Conservation (phyloP, 2,888 invertebrate genomes). For the Rugalucina vietnamica region DNA sequence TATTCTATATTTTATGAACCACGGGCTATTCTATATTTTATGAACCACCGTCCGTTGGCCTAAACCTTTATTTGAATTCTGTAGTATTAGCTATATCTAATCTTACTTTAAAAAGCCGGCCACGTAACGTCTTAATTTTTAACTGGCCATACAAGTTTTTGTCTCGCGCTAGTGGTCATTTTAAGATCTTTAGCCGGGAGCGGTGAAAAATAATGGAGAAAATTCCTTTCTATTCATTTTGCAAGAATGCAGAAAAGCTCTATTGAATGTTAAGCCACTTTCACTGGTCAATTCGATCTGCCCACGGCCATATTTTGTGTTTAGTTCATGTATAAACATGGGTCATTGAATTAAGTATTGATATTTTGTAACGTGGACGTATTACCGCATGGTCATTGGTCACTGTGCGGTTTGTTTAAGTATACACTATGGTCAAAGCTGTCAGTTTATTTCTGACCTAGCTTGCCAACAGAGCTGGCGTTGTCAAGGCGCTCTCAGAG, state of each 20-base stretch:
- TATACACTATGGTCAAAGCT: slow-evolving; percentile 22
- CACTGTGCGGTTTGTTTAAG: slow-evolving; percentile 25
- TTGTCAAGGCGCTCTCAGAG: neutral
- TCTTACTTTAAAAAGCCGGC: no score
- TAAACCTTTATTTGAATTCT: no score
- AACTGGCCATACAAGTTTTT: slow-evolving; percentile 9
- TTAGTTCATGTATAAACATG: slow-evolving; percentile 52
- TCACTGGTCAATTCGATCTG: neutral
- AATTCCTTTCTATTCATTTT: slow-evolving; percentile 3
- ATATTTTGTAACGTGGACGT: slow-evolving; percentile 54
- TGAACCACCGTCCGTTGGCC: no score
- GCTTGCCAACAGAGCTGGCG: neutral
- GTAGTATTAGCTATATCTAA: no score
- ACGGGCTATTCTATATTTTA: no score
- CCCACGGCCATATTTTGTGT: slow-evolving; percentile 25
- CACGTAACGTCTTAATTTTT: slow-evolving; percentile 14
- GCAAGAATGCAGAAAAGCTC: slow-evolving; percentile 11
- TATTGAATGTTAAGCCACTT: slow-evolving; percentile 8
- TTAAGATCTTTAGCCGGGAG: neutral
- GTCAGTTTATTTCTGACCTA: slow-evolving; percentile 2
- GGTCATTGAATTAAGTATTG: slow-evolving; percentile 58
- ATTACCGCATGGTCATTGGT: slow-evolving; percentile 39
- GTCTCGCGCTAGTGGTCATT: neutral
- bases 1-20: no score
- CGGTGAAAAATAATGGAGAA: neutral